Base-by-base conservation (phyloP, 1,140 invertebrate genomes). In the Macrobrachium nipponense region DNA sequence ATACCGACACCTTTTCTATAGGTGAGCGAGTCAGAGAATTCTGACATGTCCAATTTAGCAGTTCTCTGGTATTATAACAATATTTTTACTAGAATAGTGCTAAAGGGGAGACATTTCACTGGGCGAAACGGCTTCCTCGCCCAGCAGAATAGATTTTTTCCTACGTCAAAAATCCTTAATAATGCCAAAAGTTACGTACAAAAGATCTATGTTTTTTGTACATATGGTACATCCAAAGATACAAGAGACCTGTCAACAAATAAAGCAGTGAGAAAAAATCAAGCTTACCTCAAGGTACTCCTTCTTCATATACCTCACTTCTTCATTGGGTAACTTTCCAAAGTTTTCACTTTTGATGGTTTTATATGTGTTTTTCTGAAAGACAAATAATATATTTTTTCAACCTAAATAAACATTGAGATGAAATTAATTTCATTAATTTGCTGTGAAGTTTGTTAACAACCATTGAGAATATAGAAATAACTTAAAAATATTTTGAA, bases 271-370 rank as follows among this genome's bases (percentile, higher is more conserved):
- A 66, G 23, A 20, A 27, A 66, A 27, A 17, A 66, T 11, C 5
- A 8, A 66, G 5, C 84, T 81, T 78, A 90, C 90, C 59, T 76
- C 79, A 70, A 89, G 68, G 82, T 87, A 91, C 36, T 86, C 87
- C 66, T 90, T 90, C 60, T 90, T 92, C 82, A 90, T 89, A 36
- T 89, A 90, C 87, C 91, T 91, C 51, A 93, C 75, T 87, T 92
- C 91, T 64, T 92, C 91, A 90, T 93, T 93, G 17, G 91, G n/a
- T 92, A 79, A 90, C 90, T 88, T 91, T 91, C 72, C 90, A 90
- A 27, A 93, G 88, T 88, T 92, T 92, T 4, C n/a, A 92, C 90
- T 64, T 90, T 88, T 64, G 87, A 89, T 8, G 92, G 92, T 89
- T 83, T 87, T n/a, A n/a, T n/a, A 8, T 60, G 43, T 27, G 80